phyloP scores from a whole-genome alignment of 2,888 invertebrate species.

The Galeopsomyia nigrocyanea region DNA sequence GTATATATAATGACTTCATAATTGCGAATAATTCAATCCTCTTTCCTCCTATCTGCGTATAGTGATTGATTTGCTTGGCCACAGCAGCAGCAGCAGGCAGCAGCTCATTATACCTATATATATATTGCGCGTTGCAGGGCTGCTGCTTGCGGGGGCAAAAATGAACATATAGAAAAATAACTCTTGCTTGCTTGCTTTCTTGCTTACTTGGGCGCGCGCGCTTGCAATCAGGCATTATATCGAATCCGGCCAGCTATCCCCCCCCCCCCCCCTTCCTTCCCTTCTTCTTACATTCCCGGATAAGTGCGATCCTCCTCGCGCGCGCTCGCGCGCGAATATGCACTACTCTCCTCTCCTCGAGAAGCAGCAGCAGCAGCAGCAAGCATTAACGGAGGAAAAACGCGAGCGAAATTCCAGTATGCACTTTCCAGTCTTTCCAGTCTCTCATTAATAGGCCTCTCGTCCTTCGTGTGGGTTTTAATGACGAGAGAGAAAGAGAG shows the following conservation, averaged over 20 bases:
- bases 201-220: background rate
- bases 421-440: conserved; percentile 35
- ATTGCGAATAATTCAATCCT: conserved; percentile 44
- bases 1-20: conserved; percentile 45
- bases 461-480: conserved; percentile 13
- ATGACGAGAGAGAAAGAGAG: too few species aligned
- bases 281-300: conserved; percentile 48
- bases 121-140: background rate
- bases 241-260: background rate
- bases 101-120: too few species aligned
- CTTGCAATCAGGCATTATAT: conserved; percentile 29
- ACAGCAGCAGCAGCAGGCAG: conserved; percentile 6
- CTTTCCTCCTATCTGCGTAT: background rate
- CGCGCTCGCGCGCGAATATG: conserved; percentile 18
- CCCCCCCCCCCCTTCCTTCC: background rate
- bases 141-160: conserved; percentile 12
- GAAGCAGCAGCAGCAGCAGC: conserved; percentile 47
- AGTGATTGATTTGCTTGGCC: conserved; percentile 40
- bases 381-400: conserved; percentile 37
- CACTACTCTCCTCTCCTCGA: conserved; percentile 5
- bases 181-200: background rate
- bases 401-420: conserved; percentile 32
- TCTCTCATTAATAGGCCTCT: conserved; percentile 29
- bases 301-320: conserved; percentile 41
- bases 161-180: conserved; percentile 18